Conservation (phyloP, 2,797 vertebrate genomes). For the Streptopelia turtur region DNA sequence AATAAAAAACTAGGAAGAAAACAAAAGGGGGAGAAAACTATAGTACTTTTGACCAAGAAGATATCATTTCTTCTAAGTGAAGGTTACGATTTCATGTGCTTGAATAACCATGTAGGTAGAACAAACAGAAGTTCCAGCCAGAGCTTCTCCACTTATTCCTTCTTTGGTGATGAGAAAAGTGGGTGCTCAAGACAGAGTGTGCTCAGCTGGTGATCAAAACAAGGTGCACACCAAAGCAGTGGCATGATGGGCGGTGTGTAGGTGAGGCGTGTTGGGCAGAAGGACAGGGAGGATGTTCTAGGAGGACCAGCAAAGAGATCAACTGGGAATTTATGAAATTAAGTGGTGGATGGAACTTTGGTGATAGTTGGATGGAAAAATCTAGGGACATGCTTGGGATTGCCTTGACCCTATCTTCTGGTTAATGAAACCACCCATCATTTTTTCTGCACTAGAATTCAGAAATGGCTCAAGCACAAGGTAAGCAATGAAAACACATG, state of each 20-base stretch:
- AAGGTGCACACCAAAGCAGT: neutral
- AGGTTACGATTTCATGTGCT: neutral
- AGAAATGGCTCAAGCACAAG: neutral
- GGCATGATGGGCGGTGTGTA: neutral
- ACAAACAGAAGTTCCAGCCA: neutral
- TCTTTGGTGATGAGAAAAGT: neutral
- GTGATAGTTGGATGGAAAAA: neutral
- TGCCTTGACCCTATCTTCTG: neutral
- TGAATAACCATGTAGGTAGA: neutral
- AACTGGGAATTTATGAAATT: neutral
- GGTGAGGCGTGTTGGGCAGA: neutral
- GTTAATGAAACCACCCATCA: neutral
- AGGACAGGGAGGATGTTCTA: neutral
- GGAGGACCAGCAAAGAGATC: neutral
- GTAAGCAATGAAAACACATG: neutral
- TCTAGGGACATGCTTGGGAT: neutral
- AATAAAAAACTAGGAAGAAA: conserved; percentile 85
- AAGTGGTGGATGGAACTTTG: neutral
- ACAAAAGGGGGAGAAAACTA: neutral
- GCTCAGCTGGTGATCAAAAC: neutral
- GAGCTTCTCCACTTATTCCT: neutral
- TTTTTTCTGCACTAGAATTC: neutral
- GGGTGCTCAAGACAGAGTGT: rapidly evolving
- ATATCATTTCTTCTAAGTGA: neutral
- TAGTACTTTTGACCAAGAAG: neutral